phyloP scores from a whole-genome alignment of 1,140 invertebrate genomes.

The Eumaeus atala region DNA sequence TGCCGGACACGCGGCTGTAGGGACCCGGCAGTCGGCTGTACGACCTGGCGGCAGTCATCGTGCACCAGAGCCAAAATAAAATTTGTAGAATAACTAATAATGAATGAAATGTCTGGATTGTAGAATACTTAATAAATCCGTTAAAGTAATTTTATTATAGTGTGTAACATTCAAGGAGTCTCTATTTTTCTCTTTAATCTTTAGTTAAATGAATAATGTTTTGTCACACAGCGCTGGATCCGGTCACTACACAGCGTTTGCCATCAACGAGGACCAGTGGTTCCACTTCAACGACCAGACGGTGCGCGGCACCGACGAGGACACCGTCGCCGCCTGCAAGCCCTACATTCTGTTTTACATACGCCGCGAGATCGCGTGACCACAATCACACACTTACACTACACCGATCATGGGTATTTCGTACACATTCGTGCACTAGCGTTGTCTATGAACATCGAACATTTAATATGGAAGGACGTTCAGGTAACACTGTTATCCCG shows the following conservation, averaged over 20 bases:
- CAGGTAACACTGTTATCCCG: too few relatives aligned
- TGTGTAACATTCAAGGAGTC: too few relatives aligned
- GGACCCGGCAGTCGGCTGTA: slow-evolving; percentile 75
- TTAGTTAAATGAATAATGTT: too few relatives aligned
- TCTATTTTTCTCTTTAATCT: too few relatives aligned
- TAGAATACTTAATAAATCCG: too few relatives aligned
- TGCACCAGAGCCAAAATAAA: slow-evolving; percentile 91
- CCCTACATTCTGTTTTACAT: slow-evolving; percentile 92
- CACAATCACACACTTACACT: background rate
- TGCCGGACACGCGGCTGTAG: slow-evolving; percentile 79
- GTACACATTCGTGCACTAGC: too few relatives aligned
- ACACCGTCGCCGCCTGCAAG: slow-evolving; percentile 85
- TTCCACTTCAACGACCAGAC: slow-evolving; percentile 92
- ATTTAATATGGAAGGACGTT: too few relatives aligned
- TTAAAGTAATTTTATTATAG: too few relatives aligned
- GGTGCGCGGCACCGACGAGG: slow-evolving; percentile 82
- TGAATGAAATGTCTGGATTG: too few relatives aligned
- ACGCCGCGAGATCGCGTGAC: slow-evolving; percentile 76
- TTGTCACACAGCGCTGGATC: slow-evolving; percentile 79
- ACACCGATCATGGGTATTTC: too few relatives aligned
- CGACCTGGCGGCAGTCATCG: slow-evolving; percentile 89
- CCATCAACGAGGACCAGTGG: slow-evolving; percentile 87
- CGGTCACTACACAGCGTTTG: slow-evolving; percentile 91
- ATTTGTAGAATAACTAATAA: too few relatives aligned
- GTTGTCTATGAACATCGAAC: too few relatives aligned